Percentiles rank a stretch among this genome's conserved stretches.
phyloP scores from a whole-genome alignment of 2,888 invertebrate genomes.

The Belgica antarctica region DNA sequence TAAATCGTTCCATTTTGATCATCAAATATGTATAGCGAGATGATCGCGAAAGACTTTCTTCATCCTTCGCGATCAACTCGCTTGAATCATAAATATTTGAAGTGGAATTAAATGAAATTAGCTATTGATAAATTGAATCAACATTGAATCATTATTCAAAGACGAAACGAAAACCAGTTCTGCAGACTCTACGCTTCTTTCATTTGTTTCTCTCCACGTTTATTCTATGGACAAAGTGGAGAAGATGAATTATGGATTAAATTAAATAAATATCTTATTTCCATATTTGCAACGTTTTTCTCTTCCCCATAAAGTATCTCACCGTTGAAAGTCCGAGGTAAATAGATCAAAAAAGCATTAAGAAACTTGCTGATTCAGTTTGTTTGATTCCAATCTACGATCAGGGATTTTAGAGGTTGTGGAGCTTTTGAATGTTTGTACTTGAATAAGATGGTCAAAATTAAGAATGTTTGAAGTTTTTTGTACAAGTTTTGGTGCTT shows the following conservation, averaged over 20 bases:
- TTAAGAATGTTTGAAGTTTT: too few relatives aligned
- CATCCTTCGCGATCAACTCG: too few relatives aligned
- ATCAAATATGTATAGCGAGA: slow-evolving; percentile 1
- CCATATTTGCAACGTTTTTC: slow-evolving; percentile 24
- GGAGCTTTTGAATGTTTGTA: too few relatives aligned
- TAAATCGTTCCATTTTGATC: slow-evolving; percentile 36
- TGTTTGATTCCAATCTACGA: too few relatives aligned
- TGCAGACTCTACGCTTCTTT: slow-evolving; percentile 18
- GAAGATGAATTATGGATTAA: slow-evolving; percentile 41
- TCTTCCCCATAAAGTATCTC: slow-evolving; percentile 11
- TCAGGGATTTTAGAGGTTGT: too few relatives aligned
- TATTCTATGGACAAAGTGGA: not conserved
- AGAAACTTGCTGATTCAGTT: not conserved
- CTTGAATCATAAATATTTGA: slow-evolving; percentile 20
- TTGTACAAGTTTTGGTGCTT: too few relatives aligned
- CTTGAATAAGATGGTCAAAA: too few relatives aligned
- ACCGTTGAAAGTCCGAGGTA: not conserved
- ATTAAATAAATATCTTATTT: slow-evolving; percentile 32
- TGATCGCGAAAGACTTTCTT: too few relatives aligned
- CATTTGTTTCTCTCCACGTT: slow-evolving; percentile 28
- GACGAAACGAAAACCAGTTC: slow-evolving; percentile 14
- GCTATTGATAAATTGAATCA: slow-evolving; percentile 30
- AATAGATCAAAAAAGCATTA: slow-evolving; percentile 21
- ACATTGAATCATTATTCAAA: slow-evolving; percentile 17
- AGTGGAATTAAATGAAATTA: slow-evolving; percentile 29